Conservation (phyloP, 2,113 vertebrate species). For the Cyprinodon brontotheroides region DNA sequence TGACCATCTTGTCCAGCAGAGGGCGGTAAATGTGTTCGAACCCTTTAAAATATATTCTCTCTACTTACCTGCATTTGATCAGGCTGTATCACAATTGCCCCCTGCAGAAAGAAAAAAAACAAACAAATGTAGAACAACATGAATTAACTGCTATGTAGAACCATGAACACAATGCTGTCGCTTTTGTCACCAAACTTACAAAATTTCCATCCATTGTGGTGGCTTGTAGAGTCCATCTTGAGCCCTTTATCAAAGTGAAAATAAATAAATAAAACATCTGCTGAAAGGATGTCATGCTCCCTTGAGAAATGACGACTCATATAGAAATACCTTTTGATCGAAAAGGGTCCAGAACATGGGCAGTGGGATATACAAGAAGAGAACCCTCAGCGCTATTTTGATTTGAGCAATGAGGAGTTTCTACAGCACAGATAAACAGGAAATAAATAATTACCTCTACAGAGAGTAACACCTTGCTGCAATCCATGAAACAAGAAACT, state of each 20-base stretch:
- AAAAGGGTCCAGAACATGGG: constrained; percentile 98
- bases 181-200: constrained; percentile 78
- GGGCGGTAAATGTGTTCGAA: neutral
- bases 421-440: constrained; percentile 68
- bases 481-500: constrained; percentile 35
- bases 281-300: neutral
- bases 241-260: constrained; percentile 80
- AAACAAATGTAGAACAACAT: neutral
- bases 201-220: constrained; percentile 89
- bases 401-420: constrained; percentile 89
- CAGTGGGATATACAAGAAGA: constrained; percentile 94
- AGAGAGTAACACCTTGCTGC: neutral
- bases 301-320: neutral
- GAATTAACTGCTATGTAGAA: neutral
- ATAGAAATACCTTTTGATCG: constrained; percentile 91
- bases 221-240: constrained; percentile 95
- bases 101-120: constrained; percentile 73
- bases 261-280: neutral
- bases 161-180: neutral
- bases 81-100: constrained; percentile 84
- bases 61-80: constrained; percentile 94
- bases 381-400: constrained; percentile 92
- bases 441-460: neutral
- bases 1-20: constrained; percentile 12
- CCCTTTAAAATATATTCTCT: neutral